A percentile compares a stretch with the other conserved stretches of the same genome.
phyloP scores from a whole-genome alignment of 2,888 invertebrate genomes.

The Agrotis clavis region DNA sequence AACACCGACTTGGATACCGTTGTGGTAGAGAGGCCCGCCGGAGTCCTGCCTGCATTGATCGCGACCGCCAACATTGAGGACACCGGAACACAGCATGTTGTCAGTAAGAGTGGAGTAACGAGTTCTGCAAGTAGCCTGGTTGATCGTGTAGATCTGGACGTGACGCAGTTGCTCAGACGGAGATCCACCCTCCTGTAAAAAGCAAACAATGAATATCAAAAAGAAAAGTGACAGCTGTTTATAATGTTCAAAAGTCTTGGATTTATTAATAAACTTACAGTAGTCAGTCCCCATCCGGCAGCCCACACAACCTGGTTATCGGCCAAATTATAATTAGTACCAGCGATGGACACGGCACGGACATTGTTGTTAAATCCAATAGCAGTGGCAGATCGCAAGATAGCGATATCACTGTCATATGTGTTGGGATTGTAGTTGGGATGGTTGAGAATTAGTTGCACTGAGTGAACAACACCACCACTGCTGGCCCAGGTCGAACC shows the following conservation, averaged over 20 bases:
- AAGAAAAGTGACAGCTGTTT: no score
- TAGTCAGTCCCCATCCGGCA: conserved; percentile 78
- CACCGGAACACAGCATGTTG: conserved; percentile 70
- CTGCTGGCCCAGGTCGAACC: conserved; percentile 69
- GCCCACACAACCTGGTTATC: conserved; percentile 77
- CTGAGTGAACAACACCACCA: conserved; percentile 66
- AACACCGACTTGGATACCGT: conserved; percentile 74
- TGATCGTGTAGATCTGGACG: conserved; percentile 73
- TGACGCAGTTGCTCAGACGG: conserved; percentile 73
- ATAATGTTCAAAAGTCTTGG: not conserved
- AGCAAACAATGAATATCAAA: conserved; percentile 17
- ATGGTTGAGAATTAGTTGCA: conserved; percentile 28
- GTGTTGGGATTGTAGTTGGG: conserved; percentile 1
- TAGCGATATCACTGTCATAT: not conserved
- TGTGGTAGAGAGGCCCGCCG: conserved; percentile 79
- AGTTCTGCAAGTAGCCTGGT: conserved; percentile 66
- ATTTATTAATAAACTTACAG: conserved; percentile 63
- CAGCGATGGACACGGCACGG: conserved; percentile 51
- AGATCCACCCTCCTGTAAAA: conserved; percentile 67
- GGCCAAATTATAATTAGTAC: conserved; percentile 70
- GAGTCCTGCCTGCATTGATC: conserved; percentile 80
- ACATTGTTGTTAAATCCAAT: conserved; percentile 27
- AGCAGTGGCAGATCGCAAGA: conserved; percentile 12
- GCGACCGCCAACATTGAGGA: conserved; percentile 76
- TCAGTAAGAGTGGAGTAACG: conserved; percentile 68